phyloP scores from a whole-genome alignment of 2,888 invertebrate species.

The Synanthedon andrenaeformis region DNA sequence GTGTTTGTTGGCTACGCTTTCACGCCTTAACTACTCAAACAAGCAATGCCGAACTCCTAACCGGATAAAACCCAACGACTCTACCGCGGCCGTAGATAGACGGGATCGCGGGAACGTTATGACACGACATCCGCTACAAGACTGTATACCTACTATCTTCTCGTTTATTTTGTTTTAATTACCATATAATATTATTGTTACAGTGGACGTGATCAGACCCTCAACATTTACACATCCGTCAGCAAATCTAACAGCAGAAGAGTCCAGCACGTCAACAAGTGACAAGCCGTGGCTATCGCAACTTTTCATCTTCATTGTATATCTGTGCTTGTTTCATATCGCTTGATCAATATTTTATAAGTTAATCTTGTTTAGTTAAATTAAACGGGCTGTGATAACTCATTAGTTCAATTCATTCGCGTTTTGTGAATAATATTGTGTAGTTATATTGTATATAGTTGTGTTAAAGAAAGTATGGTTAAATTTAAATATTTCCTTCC shows the following conservation, averaged over 20 bases:
- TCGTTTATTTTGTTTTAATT: too few species aligned
- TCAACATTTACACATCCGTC: constrained; percentile 38
- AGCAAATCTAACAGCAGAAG: constrained; percentile 38
- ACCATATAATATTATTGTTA: not conserved
- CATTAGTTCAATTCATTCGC: constrained; percentile 18
- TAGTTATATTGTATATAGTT: constrained; percentile 1
- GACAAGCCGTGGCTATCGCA: not conserved
- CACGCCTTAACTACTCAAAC: too few species aligned
- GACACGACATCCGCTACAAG: too few species aligned
- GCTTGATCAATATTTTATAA: constrained; percentile 34
- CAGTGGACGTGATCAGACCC: constrained; percentile 57
- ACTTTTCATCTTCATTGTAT: constrained; percentile 1
- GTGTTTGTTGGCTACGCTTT: too few species aligned
- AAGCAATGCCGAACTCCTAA: too few species aligned
- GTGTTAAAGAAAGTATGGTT: too few species aligned
- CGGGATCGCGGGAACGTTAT: too few species aligned
- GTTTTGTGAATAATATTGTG: not conserved
- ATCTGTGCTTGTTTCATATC: constrained; percentile 3
- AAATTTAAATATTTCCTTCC: not conserved
- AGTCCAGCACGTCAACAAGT: constrained; percentile 30
- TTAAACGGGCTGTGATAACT: constrained; percentile 61
- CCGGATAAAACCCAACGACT: too few species aligned
- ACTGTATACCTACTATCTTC: too few species aligned
- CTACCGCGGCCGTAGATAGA: too few species aligned
- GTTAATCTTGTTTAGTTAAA: constrained; percentile 18